Evolutionary conservation across 2,888 invertebrate genomes (phyloP).

Genomic region (Caradrina kadenii): DNA sequence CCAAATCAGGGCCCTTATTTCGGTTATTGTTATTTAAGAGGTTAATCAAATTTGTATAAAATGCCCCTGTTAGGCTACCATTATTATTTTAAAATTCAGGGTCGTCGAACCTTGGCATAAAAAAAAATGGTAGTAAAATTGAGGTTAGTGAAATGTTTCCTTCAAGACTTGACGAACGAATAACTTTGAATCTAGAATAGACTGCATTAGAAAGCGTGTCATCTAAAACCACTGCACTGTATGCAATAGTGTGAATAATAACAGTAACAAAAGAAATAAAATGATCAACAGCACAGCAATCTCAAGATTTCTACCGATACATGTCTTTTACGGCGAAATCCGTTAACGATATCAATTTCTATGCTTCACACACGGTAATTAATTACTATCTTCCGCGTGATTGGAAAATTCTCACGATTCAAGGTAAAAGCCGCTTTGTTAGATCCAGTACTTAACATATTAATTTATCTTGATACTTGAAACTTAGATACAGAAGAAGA

Average conservation of each 20-base stretch:
- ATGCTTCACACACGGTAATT: conserved; percentile 79
- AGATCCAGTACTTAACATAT: conserved; percentile 49
- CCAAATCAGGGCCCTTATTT: conserved; percentile 73
- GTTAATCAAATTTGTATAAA: conserved; percentile 63
- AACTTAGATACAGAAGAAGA: background rate
- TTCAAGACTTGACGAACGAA: background rate
- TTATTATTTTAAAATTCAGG: conserved; percentile 20
- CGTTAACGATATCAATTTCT: conserved; percentile 75
- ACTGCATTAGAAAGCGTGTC: conserved; percentile 57
- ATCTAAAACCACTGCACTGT: conserved; percentile 25
- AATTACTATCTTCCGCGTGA: conserved; percentile 71
- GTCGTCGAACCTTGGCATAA: conserved; percentile 5
- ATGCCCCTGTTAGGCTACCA: conserved; percentile 24
- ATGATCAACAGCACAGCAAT: conserved; percentile 54
- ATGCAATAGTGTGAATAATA: conserved; percentile 56
- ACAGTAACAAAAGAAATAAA: conserved; percentile 60
- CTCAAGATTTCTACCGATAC: conserved; percentile 69
- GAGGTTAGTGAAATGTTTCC: background rate
- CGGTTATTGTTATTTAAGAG: conserved; percentile 68
- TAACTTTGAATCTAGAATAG: conserved; percentile 30
- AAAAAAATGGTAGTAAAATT: conserved; percentile 3
- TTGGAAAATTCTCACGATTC: conserved; percentile 77
- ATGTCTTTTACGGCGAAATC: conserved; percentile 68
- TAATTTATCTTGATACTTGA: conserved; percentile 28
- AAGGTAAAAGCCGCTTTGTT: conserved; percentile 55